These are phyloP conservation scores for Gopherus evgoodei DNA, from an alignment of 2,113 vertebrate genomes.

Conservation along the genomic window DNA sequence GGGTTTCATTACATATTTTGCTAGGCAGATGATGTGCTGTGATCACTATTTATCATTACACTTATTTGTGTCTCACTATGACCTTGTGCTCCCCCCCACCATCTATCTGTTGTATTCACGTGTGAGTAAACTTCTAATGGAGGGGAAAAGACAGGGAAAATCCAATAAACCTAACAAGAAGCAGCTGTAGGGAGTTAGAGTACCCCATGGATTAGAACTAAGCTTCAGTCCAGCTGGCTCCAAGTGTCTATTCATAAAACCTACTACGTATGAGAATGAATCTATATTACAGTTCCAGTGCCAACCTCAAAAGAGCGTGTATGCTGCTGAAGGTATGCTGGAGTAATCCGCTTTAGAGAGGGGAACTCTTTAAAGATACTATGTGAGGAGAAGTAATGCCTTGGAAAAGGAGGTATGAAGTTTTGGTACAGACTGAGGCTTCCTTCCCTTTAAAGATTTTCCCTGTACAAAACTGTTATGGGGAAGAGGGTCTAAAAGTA, in stretches of 20 bases:
- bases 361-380: too few species aligned
- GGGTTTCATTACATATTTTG: not conserved
- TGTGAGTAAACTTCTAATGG: not conserved
- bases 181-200: not conserved
- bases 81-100: not conserved
- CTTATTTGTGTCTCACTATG: not conserved
- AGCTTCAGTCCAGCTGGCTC: not conserved
- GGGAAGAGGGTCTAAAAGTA: too few species aligned
- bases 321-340: too few species aligned
- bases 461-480: too few species aligned
- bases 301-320: too few species aligned
- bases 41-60: not conserved
- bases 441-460: not conserved
- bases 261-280: too few species aligned
- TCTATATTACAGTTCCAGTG: too few species aligned
- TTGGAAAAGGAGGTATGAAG: not conserved
- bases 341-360: too few species aligned
- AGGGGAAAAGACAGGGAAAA: not conserved
- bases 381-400: not conserved
- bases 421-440: not conserved
- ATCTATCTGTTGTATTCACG: not conserved
- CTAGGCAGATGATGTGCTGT: not conserved
- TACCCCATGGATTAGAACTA: not conserved
- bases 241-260: not conserved
- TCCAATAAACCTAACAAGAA: not conserved